Evolutionary conservation across 2,113 vertebrate genomes (phyloP).

Genomic region (Hippopotamus amphibius): DNA sequence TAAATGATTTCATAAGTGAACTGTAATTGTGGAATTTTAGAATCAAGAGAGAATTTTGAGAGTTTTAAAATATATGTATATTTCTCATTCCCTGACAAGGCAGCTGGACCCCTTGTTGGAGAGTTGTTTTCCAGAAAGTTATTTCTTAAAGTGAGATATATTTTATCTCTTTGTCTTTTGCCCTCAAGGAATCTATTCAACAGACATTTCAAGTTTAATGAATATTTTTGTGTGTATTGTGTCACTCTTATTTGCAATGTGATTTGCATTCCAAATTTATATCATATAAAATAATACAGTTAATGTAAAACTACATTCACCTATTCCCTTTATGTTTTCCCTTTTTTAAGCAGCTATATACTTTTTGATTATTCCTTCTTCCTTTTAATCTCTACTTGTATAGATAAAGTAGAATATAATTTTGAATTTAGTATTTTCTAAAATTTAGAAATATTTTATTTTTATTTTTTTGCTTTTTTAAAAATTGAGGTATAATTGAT

Average conservation of each 20-base stretch:
- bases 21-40: conserved; percentile 7
- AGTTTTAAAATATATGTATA: background rate
- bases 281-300: background rate
- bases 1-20: background rate
- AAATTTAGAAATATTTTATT: conserved; percentile 35
- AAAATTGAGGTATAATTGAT: background rate
- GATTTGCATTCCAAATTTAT: background rate
- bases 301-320: background rate
- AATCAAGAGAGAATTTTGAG: conserved; percentile 5
- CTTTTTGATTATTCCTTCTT: background rate
- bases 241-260: conserved; percentile 25
- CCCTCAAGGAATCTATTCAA: conserved; percentile 4
- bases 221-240: background rate
- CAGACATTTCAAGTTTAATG: background rate
- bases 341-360: background rate
- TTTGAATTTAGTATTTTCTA: conserved; percentile 49
- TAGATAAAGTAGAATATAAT: conserved; percentile 25
- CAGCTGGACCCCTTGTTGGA: background rate
- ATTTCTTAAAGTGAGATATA: conserved; percentile 12
- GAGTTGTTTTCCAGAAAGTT: conserved; percentile 55
- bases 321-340: background rate
- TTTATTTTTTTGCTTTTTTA: background rate
- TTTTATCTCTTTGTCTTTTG: background rate
- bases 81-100: background rate
- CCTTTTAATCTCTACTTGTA: conserved; percentile 5